Evolutionary conservation across 2,888 invertebrate species (phyloP).

Genomic region (Ariolimax columbianus): DNA sequence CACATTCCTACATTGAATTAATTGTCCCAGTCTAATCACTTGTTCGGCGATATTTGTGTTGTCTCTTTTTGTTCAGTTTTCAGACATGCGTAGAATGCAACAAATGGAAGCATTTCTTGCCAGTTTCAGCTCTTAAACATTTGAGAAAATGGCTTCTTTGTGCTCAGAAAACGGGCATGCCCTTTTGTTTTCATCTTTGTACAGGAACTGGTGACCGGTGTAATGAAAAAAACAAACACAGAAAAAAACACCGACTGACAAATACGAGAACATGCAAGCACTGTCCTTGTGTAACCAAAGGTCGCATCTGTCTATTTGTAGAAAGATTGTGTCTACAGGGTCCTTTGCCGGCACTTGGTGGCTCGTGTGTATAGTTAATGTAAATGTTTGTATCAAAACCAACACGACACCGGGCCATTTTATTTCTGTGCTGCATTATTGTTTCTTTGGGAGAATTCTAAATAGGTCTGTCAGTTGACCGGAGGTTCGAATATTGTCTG

Average conservation of each 20-base stretch:
- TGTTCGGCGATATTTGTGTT: too few species aligned
- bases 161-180: not conserved
- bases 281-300: not conserved
- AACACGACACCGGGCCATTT: constrained; percentile 1
- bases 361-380: constrained; percentile 29
- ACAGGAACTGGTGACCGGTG: constrained; percentile 34
- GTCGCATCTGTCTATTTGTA: constrained; percentile 33
- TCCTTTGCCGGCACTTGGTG: not conserved
- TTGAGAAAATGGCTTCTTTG: not conserved
- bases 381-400: constrained; percentile 27
- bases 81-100: too few species aligned
- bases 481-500: not conserved
- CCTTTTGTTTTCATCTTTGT: constrained; percentile 6
- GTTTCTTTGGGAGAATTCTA: not conserved
- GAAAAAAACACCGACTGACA: not conserved
- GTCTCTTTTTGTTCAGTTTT: too few species aligned
- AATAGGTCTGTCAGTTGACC: not conserved
- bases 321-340: constrained; percentile 21
- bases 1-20: too few species aligned
- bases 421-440: constrained; percentile 11
- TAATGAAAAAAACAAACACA: constrained; percentile 33
- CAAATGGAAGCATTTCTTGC: too few species aligned
- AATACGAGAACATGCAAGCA: constrained; percentile 1
- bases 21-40: too few species aligned
- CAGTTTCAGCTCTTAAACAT: not conserved